Evolutionary conservation across 2,888 invertebrate genomes (phyloP).

Genomic region (Brassicogethes aeneus): DNA sequence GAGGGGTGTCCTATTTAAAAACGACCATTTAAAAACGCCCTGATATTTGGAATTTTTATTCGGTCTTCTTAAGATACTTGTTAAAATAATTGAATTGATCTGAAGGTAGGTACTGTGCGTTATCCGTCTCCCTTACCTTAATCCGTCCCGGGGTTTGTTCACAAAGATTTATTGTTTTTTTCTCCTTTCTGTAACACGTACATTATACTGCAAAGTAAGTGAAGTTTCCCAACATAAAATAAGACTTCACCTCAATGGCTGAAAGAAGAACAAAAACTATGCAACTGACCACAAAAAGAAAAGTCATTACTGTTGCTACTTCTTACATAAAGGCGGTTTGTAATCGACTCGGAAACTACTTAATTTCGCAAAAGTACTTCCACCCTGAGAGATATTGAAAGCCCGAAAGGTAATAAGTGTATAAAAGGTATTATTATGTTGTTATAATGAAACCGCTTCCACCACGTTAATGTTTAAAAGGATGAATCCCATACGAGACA

Average conservation of each 20-base stretch:
- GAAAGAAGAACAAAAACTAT: conserved; percentile 5
- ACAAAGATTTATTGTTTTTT: conserved; percentile 8
- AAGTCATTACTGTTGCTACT: conserved; percentile 1
- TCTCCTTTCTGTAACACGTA: conserved; percentile 7
- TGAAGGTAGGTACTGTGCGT: too few species aligned
- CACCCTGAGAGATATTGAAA: too few species aligned
- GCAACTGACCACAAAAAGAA: conserved; percentile 1
- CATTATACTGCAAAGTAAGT: conserved; percentile 7
- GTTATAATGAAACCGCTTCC: too few species aligned
- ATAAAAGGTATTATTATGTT: too few species aligned
- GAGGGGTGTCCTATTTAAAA: too few species aligned
- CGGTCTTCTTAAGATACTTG: too few species aligned
- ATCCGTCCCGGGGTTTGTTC: conserved; percentile 3
- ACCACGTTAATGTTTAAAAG: too few species aligned
- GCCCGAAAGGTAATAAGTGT: too few species aligned
- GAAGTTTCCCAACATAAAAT: conserved; percentile 6
- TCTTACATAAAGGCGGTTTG: not conserved
- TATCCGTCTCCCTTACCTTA: not conserved
- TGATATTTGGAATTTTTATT: too few species aligned
- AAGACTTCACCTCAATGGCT: conserved; percentile 6
- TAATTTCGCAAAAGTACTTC: not conserved
- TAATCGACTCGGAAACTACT: not conserved
- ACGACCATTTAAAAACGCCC: too few species aligned
- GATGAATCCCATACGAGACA: too few species aligned
- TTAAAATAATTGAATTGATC: too few species aligned